phyloP scores from a whole-genome alignment of 2,888 invertebrate species.

The Calameuta pallipes region DNA sequence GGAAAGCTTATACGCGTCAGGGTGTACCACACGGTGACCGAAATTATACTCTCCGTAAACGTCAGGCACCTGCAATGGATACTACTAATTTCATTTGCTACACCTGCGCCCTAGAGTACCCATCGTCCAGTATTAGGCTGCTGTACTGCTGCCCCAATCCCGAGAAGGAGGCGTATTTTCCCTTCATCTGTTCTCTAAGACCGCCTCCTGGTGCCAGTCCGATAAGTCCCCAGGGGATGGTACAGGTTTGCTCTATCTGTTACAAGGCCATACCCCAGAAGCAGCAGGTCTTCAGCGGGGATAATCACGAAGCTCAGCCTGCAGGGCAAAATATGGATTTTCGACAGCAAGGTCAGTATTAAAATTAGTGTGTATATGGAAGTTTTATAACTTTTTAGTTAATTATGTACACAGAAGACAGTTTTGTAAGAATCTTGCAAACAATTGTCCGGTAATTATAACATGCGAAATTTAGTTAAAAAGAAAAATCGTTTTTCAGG shows the following conservation, averaged over 20 bases:
- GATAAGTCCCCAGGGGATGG: conserved; percentile 90
- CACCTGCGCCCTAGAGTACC: conserved; percentile 86
- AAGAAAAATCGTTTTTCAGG: conserved; percentile 30
- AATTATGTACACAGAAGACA: background rate
- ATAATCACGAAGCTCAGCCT: conserved; percentile 69
- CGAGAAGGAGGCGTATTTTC: conserved; percentile 90
- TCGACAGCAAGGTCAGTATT: conserved; percentile 50
- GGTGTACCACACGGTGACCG: conserved; percentile 82
- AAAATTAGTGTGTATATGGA: background rate
- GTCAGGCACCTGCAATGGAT: conserved; percentile 75
- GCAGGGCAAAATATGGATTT: conserved; percentile 51
- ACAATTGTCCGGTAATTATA: background rate
- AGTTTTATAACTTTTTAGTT: background rate
- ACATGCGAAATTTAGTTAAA: background rate
- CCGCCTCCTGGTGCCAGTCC: conserved; percentile 88
- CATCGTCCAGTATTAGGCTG: conserved; percentile 82
- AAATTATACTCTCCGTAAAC: conserved; percentile 83
- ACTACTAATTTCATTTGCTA: conserved; percentile 87
- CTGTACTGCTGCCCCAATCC: conserved; percentile 87
- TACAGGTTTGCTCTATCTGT: conserved; percentile 88
- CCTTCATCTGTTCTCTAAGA: conserved; percentile 85
- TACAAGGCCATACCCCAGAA: conserved; percentile 84
- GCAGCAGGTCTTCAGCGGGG: conserved; percentile 77
- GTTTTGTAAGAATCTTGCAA: background rate
- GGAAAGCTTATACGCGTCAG: conserved; percentile 80